Base-by-base conservation (phyloP, 2,888 invertebrate genomes). In the Eugnorisma glareosa region DNA sequence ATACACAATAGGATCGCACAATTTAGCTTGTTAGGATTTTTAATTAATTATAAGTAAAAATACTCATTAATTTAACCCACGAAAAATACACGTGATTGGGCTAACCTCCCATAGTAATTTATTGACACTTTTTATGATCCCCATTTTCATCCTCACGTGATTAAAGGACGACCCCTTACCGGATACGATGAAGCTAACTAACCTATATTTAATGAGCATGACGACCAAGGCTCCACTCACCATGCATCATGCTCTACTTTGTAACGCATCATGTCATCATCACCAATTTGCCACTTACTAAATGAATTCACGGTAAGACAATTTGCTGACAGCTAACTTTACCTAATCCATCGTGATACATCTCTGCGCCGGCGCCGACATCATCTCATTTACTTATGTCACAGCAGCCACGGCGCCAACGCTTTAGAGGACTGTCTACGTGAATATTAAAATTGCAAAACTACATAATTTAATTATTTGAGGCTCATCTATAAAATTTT, bases 371-470 rank as follows among this genome's bases (percentile, higher is more conserved):
- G 37, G 45, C 74, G 54, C 40, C 18, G 21, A 67, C 37, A 24
- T 3, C 15, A 24, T 11, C 35, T 15, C 40, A 75, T 75, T n/a
- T n/a, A n/a, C n/a, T n/a, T 63, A 40, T 21, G 76, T 18, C 51
- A 69, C 31, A 64, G 7, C 13, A 11, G 5, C 59, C 31, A 48
- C 5, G 67, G 37, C 66, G 77, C 45, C 77, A 67, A 11, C 18
- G 28, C 1, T 18, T 67, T 45, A 11, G 61, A 67, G 61, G 67
- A 63, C 28, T 59, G 21, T 40, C 57, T 24, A 24, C 15, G 51
- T 82, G 67, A 82, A 81, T 82, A 82, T 67, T 61, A 76, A 80
- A 28, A 63, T 67, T 45, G 3, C 51, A 31, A 69, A 45, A 75
- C 35, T 66, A 51, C 43, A 59, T 75, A 45, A 77, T 77, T 67